These are phyloP conservation scores for Candidula unifasciata DNA, from an alignment of 2,888 invertebrate genomes.

Conservation along the genomic window DNA sequence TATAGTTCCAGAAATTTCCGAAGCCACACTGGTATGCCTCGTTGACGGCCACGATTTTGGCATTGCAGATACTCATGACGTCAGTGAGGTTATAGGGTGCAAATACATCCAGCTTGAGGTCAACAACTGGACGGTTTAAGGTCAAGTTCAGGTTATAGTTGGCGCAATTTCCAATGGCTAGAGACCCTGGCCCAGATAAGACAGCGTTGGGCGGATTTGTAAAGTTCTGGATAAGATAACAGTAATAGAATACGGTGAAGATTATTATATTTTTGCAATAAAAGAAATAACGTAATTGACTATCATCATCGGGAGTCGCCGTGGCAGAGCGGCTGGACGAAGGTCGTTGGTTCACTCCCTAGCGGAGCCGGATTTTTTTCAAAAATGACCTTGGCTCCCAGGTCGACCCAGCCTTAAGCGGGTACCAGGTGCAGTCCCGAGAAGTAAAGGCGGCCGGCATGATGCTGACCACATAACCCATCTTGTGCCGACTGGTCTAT, in stretches of 20 bases:
- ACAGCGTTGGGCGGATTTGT: constrained; percentile 57
- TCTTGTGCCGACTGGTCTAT: no score
- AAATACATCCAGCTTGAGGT: constrained; percentile 64
- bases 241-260: background rate
- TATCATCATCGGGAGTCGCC: no score
- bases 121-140: constrained; percentile 63
- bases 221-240: constrained; percentile 2
- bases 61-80: constrained; percentile 68
- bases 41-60: constrained; percentile 47
- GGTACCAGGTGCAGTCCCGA: no score
- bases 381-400: no score
- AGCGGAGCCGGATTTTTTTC: no score
- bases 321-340: no score
- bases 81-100: constrained; percentile 69
- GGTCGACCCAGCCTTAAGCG: no score
- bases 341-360: no score
- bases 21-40: constrained; percentile 44
- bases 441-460: no score
- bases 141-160: constrained; percentile 66
- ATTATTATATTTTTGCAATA: no score
- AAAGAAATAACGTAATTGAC: no score
- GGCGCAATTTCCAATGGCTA: constrained; percentile 66
- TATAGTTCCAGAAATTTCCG: background rate
- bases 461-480: no score
- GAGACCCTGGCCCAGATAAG: constrained; percentile 63